Evolutionary conservation across 1,140 invertebrate genomes (phyloP), one percentile per base, ranked within the genome.

Genomic region (Ceratina australensis): DNA sequence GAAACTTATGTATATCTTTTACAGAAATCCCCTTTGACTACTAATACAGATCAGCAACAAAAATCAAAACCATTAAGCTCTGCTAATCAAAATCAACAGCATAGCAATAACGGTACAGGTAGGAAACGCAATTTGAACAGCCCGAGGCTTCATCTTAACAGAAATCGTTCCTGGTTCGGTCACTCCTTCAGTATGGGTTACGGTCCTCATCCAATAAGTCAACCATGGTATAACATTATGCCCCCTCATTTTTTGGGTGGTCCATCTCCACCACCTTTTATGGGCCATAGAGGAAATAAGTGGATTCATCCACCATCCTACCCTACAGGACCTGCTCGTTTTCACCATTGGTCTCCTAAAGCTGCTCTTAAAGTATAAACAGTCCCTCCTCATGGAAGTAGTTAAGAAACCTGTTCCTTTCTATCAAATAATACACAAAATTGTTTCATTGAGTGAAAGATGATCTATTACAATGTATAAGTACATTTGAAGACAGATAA

Each of bases 301-400:
- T 91, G 90, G 90, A 79, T 88, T 33, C 89, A 90, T 79, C 90
- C 88, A 28, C 82, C 88, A 15, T 89, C 87, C 49, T 90, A 90
- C 79, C 84, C 88, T 18, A 81, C 88, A 59, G 90, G 90, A 77
- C 89, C 90, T 24, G 82, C 90, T 26, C 90, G 91, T 86, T 90
- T 91, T 54, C 90, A 90, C 64, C 90, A 91, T 20, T 91, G 90
- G 90, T 90, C 90, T 49, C 88, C 89, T 20, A 92, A 91, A 89
- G 88, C 91, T 69, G 85, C 91, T 68, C 88, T 92, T 65, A 92
- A 92, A 87, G 91, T 92, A 59, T 92, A 88, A 91, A 47, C 79
- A 56, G 65, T 59, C 78, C 68, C 69, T 71, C 59, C 18, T 72
- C 68, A 78, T 54, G 47, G 72, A 84, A 83, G 73, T 73, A 77